A percentile compares a stretch with the other conserved stretches of the same genome.
Evolutionary conservation across 1,140 invertebrate species (phyloP).

Genomic region (Leptinotarsa undecemlineata): DNA sequence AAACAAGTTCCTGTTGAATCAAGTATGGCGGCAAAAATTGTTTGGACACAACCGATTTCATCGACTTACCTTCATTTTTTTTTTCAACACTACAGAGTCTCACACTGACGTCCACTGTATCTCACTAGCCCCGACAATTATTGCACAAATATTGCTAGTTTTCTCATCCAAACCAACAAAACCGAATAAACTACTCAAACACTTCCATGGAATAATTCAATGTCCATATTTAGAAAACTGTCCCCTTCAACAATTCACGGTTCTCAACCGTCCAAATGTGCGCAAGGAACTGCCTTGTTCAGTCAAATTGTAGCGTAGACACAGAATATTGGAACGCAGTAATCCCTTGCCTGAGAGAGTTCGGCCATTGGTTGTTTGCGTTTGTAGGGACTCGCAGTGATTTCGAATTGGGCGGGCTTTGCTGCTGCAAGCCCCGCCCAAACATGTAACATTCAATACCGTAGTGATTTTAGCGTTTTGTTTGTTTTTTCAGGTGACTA

Average conservation of each 20-base stretch:
- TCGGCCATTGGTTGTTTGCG: neutral
- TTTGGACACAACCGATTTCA: too few species aligned
- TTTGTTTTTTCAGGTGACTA: conserved; percentile 8
- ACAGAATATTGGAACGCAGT: neutral
- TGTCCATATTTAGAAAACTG: neutral
- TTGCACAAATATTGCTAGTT: neutral
- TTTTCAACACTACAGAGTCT: neutral
- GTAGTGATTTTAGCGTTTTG: conserved; percentile 16
- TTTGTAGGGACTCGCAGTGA: conserved; percentile 14
- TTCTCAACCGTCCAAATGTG: neutral
- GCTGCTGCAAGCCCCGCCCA: neutral
- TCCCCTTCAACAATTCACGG: neutral
- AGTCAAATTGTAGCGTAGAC: neutral
- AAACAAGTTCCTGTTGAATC: too few species aligned
- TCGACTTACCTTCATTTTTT: neutral
- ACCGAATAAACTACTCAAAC: neutral
- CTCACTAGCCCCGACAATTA: neutral
- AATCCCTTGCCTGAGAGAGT: neutral
- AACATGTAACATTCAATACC: conserved; percentile 13
- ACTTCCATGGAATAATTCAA: neutral
- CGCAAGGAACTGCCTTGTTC: conserved; percentile 11
- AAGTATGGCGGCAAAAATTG: too few species aligned
- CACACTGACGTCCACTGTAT: neutral
- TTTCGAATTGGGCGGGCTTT: conserved; percentile 6
- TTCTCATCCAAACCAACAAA: neutral